phyloP scores from a whole-genome alignment of 2,888 invertebrate genomes.

The Caenorhabditis sp. region DNA sequence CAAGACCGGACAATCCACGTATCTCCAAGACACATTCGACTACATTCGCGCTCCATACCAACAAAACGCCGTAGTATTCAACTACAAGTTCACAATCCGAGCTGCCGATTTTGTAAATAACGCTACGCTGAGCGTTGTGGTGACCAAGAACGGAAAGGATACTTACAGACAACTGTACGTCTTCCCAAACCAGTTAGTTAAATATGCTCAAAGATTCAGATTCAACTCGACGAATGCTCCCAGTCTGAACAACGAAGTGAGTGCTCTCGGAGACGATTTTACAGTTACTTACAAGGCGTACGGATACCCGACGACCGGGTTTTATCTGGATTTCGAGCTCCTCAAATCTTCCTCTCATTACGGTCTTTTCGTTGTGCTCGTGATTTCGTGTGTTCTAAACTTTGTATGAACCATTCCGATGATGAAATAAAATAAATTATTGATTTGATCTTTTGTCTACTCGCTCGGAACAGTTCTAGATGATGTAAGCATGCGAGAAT shows the following conservation, averaged over 20 bases:
- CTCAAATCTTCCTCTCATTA: conserved; percentile 4
- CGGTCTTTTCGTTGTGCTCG: conserved; percentile 1
- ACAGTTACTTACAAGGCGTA: conserved; percentile 7
- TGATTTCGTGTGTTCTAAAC: too few relatives aligned
- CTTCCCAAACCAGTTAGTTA: neutral
- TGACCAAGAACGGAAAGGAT: neutral
- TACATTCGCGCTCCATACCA: neutral
- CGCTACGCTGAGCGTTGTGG: conserved; percentile 2
- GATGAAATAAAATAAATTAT: neutral
- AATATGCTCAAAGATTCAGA: neutral
- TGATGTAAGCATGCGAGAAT: neutral
- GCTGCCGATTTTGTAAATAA: conserved; percentile 34
- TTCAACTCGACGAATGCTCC: conserved; percentile 13
- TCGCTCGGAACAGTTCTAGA: neutral
- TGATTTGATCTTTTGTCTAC: neutral
- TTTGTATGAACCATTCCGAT: neutral
- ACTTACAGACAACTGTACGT: conserved; percentile 18
- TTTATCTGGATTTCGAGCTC: conserved; percentile 17
- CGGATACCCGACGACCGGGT: conserved; percentile 18
- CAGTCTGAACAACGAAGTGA: neutral
- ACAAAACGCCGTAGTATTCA: neutral
- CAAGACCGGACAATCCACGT: conserved; percentile 5
- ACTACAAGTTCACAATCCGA: neutral
- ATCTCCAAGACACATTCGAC: conserved; percentile 4
- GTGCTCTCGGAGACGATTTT: conserved; percentile 7